Evolutionary conservation across 2,797 vertebrate species (phyloP).

Genomic region (Novumbra hubbsi): DNA sequence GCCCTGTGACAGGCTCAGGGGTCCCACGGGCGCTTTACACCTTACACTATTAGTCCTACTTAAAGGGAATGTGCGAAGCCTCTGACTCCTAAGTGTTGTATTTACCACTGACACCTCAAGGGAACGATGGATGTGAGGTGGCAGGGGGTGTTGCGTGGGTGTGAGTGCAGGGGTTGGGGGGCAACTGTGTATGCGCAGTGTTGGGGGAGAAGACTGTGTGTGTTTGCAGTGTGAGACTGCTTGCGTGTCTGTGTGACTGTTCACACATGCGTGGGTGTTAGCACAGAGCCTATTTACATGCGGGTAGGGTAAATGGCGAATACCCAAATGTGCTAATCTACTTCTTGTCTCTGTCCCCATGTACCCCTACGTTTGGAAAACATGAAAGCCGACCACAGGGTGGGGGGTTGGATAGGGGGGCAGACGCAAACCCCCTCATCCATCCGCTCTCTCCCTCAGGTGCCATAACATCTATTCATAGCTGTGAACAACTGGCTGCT

Average conservation of each 20-base stretch:
- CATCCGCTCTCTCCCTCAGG: slow-evolving; percentile 31
- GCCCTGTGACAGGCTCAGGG: not conserved
- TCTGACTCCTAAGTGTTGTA: slow-evolving; percentile 10
- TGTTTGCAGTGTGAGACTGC: not conserved
- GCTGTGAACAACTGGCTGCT: slow-evolving; percentile 48
- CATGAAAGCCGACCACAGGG: slow-evolving; percentile 25
- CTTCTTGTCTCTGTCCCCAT: slow-evolving; percentile 16
- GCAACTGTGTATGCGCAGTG: not conserved
- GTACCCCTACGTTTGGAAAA: slow-evolving; percentile 20
- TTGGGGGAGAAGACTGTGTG: not conserved
- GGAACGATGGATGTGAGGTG: not conserved
- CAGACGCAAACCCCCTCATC: slow-evolving; percentile 31
- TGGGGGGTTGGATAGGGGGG: no score
- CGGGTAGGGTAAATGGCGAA: not conserved
- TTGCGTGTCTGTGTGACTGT: not conserved
- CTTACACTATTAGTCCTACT: not conserved
- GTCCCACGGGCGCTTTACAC: slow-evolving; percentile 2
- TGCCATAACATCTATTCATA: slow-evolving; percentile 58
- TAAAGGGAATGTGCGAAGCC: not conserved
- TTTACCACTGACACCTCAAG: not conserved
- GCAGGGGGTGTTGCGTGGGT: no score
- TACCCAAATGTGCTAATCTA: slow-evolving; percentile 8
- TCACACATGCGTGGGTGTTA: not conserved
- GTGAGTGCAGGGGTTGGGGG: no score
- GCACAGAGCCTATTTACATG: not conserved